Evolutionary conservation across 2,113 vertebrate genomes (phyloP).

Genomic region (Neotragus pygmaeus): DNA sequence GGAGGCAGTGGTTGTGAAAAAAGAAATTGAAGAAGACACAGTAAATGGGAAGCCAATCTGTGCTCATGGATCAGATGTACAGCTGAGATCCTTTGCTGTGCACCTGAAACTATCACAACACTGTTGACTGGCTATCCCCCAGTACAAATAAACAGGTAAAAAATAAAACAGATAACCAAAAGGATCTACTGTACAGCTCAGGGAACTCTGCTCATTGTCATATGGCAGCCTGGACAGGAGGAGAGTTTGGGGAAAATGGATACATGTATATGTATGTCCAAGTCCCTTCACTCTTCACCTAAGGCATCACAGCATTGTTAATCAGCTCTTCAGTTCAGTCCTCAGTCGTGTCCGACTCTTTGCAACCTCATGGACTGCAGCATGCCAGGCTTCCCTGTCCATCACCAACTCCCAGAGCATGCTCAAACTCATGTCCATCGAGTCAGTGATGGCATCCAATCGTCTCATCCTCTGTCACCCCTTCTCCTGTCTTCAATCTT

Average conservation of each 20-base stretch:
- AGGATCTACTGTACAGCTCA: not conserved
- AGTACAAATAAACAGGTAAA: not conserved
- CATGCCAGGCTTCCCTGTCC: not conserved
- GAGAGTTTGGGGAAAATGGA: not conserved
- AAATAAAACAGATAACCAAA: not conserved
- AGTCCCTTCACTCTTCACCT: not conserved
- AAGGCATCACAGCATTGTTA: not conserved
- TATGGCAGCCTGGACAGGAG: not conserved
- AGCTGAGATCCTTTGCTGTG: not conserved
- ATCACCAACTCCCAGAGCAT: not conserved
- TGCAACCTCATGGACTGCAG: not conserved
- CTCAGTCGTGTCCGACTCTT: not conserved
- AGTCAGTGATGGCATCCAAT: not conserved
- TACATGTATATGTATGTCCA: not conserved
- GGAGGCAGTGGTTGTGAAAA: not conserved
- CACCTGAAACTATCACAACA: not conserved
- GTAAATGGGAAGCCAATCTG: not conserved
- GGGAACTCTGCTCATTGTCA: not conserved
- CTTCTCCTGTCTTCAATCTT: not conserved
- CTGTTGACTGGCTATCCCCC: not conserved
- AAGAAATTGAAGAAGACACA: not conserved
- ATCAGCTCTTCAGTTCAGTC: not conserved
- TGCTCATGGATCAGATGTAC: not conserved
- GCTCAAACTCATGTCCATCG: not conserved
- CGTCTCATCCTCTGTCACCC: not conserved